Evolutionary conservation across 2,888 invertebrate species (phyloP), one percentile per base, ranked within the genome.

Genomic region (Melinaea marsaeus): DNA sequence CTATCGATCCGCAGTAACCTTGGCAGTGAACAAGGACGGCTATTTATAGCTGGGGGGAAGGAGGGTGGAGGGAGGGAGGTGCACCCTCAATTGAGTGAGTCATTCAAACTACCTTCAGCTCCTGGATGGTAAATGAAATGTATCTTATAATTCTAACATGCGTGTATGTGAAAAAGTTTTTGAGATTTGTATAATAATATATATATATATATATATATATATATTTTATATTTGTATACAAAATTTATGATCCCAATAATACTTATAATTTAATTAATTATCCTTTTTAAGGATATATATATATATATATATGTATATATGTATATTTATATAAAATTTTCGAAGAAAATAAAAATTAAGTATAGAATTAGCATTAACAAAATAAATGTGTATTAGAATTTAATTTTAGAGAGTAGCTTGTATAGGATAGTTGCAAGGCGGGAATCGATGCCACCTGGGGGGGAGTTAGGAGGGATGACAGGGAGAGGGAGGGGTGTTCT

Each of bases 21-120:
- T 85, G 85, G 84, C 85, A 84, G 77, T 86, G 84, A 82, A 78
- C 73, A 77, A 83, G 84, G 84, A 77, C 83, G 75, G 68, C 80
- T 83, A 83, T 84, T 84, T 83, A 82, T 84, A 83, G 64, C 72
- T 57, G 51, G 55, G 67, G 61, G 65, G 60, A 22, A 35, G 58
- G 57, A 56, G 45, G 46, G 58, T 61, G 54, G 35, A 65, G 55
- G 55, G 55, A 63, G 58, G 46, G 67, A 32, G 58, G 63, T 48
- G 66, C 51, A 57, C 59, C 56, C 65, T 59, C 59, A 13, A 9
- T 13, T 33, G 58, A 58, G 64, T 58, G 57, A 55, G 42, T 58
- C 61, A 54, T 61, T 64, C 61, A 54, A 37, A 51, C 32, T 32
- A 7, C 11, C 9, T 9, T 51, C 22, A 22, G 32, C 11, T 51